Base-by-base conservation (phyloP, 2,888 invertebrate species). In the Prosopocoilus inquinatus region DNA sequence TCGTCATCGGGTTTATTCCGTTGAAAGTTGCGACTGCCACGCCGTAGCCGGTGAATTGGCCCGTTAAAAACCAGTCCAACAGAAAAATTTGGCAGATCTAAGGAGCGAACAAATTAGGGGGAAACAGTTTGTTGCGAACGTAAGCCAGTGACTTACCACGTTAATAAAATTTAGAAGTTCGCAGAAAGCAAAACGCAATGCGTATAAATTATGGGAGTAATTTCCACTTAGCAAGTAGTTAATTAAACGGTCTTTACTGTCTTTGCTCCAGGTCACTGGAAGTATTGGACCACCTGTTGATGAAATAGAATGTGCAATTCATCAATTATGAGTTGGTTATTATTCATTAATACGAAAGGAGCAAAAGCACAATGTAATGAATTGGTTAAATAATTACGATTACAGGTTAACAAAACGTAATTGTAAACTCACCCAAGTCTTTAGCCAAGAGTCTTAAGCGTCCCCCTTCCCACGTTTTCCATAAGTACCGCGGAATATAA, bases 141-240 rank as follows among this genome's bases (percentile, higher is more conserved):
- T 28, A 28, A 20, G 7, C 20, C 4, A 7, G 2, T 28, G 34
- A 77, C 86, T 83, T 76, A 89, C 88, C 74, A 87, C 87, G 76
- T 90, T 90, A 32, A 81, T 33, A 64, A 91, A 83, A 74, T 92
- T 91, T 55, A 89, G 77, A 5, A 87, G 58, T 76, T 92, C 91
- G 67, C 90, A 91, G 63, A 87, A 74, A 36, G 85, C 80, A 70
- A 85, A 90, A 57, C 86, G 80, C 47, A 83, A 70, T 1, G 86
- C 86, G 67, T 90, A 90, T 67, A 83, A 76, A 64, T 84, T 84
- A 69, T 86, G 85, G 0, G 80, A 78, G 64, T 83, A 74, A 69
- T 83, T 82, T 43, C 80, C 81, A 64, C 77, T 77, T 56, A 80
- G 73, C 57, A 87, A 78, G 71, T 87, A 86, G 9, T 80, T 77